These are phyloP conservation scores for Neotoxoptera formosana DNA, from an alignment of 1,140 invertebrate species.

Conservation along the genomic window DNA sequence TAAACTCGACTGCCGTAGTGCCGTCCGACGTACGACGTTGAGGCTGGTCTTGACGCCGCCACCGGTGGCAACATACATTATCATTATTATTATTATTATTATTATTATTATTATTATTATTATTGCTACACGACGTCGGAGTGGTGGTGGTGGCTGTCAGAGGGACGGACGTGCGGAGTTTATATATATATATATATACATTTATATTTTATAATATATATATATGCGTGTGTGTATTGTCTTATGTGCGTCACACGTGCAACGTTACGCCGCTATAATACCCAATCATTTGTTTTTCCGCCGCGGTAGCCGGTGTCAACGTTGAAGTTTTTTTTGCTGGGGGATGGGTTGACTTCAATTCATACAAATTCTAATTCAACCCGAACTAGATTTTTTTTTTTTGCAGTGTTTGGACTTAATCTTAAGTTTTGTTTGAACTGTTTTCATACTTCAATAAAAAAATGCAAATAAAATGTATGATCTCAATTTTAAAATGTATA, in stretches of 20 bases:
- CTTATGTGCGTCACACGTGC: not conserved
- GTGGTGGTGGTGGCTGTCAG: not conserved
- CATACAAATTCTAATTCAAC: not conserved
- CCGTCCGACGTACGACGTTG: conserved; percentile 20
- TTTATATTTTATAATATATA: not conserved
- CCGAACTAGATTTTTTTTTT: not conserved
- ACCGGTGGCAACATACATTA: not conserved
- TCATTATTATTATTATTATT: not conserved
- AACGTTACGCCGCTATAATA: not conserved
- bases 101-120: no score
- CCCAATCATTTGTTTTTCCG: not conserved
- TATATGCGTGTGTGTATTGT: not conserved
- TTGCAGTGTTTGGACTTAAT: no score
- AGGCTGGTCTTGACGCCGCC: conserved; percentile 32
- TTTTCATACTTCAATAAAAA: no score
- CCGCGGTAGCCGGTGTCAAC: not conserved
- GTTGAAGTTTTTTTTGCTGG: no score
- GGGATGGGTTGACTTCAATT: not conserved
- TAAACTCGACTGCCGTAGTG: conserved; percentile 8
- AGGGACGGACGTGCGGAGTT: not conserved
- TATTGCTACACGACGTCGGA: not conserved
- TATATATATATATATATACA: not conserved
- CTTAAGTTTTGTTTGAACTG: no score
- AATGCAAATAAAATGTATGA: not conserved
- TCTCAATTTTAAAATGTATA: not conserved